phyloP scores from a whole-genome alignment of 2,797 vertebrate genomes.

The Aeoliscus strigatus region DNA sequence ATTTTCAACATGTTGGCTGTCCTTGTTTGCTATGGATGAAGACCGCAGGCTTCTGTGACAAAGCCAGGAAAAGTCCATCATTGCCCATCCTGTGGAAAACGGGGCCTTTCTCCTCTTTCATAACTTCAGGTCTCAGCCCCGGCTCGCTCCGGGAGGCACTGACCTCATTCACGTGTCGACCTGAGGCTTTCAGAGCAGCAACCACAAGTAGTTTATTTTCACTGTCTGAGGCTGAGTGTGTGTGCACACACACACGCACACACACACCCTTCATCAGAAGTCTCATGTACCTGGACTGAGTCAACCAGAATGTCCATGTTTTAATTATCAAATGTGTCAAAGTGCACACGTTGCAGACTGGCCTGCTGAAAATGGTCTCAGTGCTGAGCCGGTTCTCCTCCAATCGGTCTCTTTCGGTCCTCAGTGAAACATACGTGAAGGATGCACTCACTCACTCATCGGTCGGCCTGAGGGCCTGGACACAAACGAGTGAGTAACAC shows the following conservation, averaged over 20 bases:
- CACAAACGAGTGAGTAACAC: constrained; percentile 32
- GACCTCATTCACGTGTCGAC: constrained; percentile 58
- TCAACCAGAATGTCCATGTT: constrained; percentile 4
- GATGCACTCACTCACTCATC: constrained; percentile 24
- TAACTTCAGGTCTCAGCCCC: constrained; percentile 43
- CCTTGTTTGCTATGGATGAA: constrained; percentile 27
- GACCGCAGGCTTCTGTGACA: constrained; percentile 35
- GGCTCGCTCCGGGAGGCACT: constrained; percentile 29
- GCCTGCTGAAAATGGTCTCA: constrained; percentile 10
- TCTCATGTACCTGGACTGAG: not conserved
- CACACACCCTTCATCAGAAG: not conserved
- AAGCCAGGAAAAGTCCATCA: constrained; percentile 49
- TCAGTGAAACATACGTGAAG: constrained; percentile 13
- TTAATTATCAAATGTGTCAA: constrained; percentile 11
- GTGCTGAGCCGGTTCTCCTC: constrained; percentile 15
- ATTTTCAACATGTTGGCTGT: constrained; percentile 22
- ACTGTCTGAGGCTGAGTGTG: constrained; percentile 31
- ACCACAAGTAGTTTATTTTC: constrained; percentile 49
- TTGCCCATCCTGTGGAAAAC: constrained; percentile 45
- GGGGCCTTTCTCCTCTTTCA: constrained; percentile 45
- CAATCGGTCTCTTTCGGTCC: constrained; percentile 36
- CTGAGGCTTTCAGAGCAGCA: constrained; percentile 32
- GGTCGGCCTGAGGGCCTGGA: constrained; percentile 28
- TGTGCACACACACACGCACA: constrained; percentile 6
- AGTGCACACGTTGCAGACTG: constrained; percentile 9